These are phyloP conservation scores for Tokudaia tokunoshimensis DNA, from an alignment of 2,797 vertebrate genomes.

Conservation along the genomic window DNA sequence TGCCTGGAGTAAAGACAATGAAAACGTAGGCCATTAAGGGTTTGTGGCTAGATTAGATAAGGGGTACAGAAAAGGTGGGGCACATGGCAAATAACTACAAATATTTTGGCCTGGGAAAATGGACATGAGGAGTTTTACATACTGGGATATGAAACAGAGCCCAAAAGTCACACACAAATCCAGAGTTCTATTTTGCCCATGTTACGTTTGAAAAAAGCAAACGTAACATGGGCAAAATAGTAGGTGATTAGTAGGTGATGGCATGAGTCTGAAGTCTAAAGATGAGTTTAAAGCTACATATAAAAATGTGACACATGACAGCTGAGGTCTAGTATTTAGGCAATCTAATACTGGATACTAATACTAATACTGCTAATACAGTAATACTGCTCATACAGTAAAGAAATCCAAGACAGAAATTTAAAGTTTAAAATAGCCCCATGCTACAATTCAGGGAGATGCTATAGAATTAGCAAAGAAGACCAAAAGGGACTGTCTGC, in stretches of 20 bases:
- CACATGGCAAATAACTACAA: neutral
- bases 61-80: neutral
- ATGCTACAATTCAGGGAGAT: neutral
- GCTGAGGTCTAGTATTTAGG: neutral
- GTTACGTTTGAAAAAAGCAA: neutral
- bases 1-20: neutral
- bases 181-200: neutral
- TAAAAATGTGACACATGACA: neutral
- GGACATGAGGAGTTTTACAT: neutral
- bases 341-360: neutral
- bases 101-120: neutral
- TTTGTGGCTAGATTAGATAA: neutral
- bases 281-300: neutral
- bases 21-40: neutral
- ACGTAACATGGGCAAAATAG: too few relatives aligned
- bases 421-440: neutral
- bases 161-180: neutral
- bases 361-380: too few relatives aligned
- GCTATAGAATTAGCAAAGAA: neutral
- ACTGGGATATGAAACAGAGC: neutral
- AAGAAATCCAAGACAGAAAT: constrained; percentile 11
- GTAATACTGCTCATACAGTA: neutral
- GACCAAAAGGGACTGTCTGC: neutral
- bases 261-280: neutral
- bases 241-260: neutral